phyloP scores from a whole-genome alignment of 2,113 vertebrate genomes.

The Oenanthe oenanthe region DNA sequence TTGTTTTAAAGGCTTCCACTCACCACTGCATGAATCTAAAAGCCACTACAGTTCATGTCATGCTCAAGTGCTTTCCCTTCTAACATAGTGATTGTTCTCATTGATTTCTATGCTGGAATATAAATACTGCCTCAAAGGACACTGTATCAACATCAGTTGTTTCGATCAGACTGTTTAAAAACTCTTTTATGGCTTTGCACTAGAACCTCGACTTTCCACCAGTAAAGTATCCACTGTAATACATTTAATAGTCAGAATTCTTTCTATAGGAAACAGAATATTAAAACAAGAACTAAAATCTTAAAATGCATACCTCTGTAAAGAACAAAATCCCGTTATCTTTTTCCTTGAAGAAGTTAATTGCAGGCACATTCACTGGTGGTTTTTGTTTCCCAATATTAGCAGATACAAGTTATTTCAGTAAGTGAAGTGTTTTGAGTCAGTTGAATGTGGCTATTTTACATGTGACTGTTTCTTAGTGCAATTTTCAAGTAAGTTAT shows the following conservation, averaged over 20 bases:
- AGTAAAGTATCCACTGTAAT: background rate
- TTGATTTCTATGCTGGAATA: background rate
- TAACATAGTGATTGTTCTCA: background rate
- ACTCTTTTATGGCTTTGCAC: background rate
- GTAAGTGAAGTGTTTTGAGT: background rate
- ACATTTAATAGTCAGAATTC: background rate
- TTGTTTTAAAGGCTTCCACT: background rate
- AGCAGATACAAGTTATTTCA: background rate
- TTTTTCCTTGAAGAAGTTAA: background rate
- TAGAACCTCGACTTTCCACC: background rate
- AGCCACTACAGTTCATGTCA: rapidly evolving
- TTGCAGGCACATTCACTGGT: background rate
- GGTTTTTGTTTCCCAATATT: background rate
- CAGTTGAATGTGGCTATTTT: background rate
- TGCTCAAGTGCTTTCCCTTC: background rate
- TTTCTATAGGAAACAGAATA: background rate
- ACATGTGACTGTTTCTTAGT: background rate
- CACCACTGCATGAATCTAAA: background rate
- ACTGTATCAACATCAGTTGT: background rate
- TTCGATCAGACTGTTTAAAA: background rate
- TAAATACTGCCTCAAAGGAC: background rate
- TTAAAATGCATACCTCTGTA: background rate
- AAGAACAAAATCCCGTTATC: background rate
- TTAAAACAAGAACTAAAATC: background rate
- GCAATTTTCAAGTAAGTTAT: background rate